Evolutionary conservation across 2,888 invertebrate species (phyloP).

Genomic region (Portevinia maculata): DNA sequence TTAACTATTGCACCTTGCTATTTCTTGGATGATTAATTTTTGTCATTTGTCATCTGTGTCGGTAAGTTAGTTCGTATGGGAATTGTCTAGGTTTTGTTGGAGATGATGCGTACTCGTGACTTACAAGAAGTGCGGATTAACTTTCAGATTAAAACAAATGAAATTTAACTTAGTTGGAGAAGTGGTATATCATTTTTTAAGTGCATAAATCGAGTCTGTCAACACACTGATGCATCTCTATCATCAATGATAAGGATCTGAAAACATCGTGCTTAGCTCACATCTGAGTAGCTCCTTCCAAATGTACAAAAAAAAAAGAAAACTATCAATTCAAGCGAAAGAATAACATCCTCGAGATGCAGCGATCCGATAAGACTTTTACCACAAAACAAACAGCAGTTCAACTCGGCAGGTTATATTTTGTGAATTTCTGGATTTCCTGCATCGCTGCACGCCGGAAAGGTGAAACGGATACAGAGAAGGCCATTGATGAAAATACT

Average conservation of each 20-base stretch:
- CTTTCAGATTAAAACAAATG: too few relatives aligned
- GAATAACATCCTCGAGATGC: constrained; percentile 42
- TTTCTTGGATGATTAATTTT: constrained; percentile 70
- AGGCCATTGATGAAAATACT: constrained; percentile 39
- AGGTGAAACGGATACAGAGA: constrained; percentile 59
- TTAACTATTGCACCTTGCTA: constrained; percentile 56
- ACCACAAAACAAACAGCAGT: constrained; percentile 28
- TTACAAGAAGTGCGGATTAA: too few relatives aligned
- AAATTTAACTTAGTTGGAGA: too few relatives aligned
- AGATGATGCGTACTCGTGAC: background rate
- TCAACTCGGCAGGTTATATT: constrained; percentile 3
- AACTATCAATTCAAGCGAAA: constrained; percentile 18
- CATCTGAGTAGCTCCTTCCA: background rate
- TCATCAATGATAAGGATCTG: background rate
- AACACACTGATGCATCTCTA: background rate
- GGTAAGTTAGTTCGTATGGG: constrained; percentile 23
- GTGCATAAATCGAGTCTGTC: background rate
- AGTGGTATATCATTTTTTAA: too few relatives aligned
- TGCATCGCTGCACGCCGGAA: constrained; percentile 46
- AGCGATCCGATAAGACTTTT: constrained; percentile 28
- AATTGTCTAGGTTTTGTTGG: background rate
- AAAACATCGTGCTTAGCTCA: background rate
- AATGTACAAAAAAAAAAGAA: background rate
- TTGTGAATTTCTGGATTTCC: constrained; percentile 32
- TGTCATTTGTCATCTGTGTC: constrained; percentile 64